Evolutionary conservation across 2,888 invertebrate genomes (phyloP).

Genomic region (Mechanitis mazaeus): DNA sequence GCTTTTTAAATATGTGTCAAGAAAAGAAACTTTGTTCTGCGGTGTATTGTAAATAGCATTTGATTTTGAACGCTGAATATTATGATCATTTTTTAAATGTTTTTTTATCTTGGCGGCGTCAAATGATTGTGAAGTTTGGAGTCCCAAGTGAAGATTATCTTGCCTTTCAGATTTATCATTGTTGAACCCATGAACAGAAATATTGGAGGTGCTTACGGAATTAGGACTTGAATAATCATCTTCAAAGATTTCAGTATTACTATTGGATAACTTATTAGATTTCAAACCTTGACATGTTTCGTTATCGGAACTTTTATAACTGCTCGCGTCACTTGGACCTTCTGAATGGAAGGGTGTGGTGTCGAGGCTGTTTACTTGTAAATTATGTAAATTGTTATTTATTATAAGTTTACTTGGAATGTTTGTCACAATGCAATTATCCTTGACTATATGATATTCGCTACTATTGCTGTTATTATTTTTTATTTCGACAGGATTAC

Average conservation of each 20-base stretch:
- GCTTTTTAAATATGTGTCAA: slow-evolving; percentile 73
- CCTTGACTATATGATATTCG: slow-evolving; percentile 43
- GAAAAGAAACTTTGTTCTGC: slow-evolving; percentile 68
- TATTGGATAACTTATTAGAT: slow-evolving; percentile 22
- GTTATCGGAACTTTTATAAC: slow-evolving; percentile 73
- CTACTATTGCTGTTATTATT: slow-evolving; percentile 36
- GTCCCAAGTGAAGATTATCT: slow-evolving; percentile 36
- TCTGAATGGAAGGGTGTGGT: slow-evolving; percentile 60
- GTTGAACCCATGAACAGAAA: slow-evolving; percentile 44
- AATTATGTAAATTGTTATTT: slow-evolving; percentile 50
- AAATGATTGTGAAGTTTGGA: slow-evolving; percentile 67
- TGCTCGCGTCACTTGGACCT: slow-evolving; percentile 64
- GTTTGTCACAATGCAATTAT: slow-evolving; percentile 54
- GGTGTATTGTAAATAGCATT: slow-evolving; percentile 58
- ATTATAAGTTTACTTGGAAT: slow-evolving; percentile 65
- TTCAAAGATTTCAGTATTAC: slow-evolving; percentile 34
- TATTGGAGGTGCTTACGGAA: slow-evolving; percentile 39
- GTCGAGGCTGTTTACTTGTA: slow-evolving; percentile 55
- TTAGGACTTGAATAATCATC: slow-evolving; percentile 34
- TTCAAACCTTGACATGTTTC: slow-evolving; percentile 53
- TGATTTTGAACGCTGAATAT: slow-evolving; percentile 60
- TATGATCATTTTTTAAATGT: slow-evolving; percentile 38
- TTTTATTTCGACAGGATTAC: slow-evolving; percentile 38
- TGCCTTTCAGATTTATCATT: slow-evolving; percentile 26
- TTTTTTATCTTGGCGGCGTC: slow-evolving; percentile 48